Conservation (phyloP, 2,888 invertebrate species). For the Lepidocyrtoides sp. region DNA sequence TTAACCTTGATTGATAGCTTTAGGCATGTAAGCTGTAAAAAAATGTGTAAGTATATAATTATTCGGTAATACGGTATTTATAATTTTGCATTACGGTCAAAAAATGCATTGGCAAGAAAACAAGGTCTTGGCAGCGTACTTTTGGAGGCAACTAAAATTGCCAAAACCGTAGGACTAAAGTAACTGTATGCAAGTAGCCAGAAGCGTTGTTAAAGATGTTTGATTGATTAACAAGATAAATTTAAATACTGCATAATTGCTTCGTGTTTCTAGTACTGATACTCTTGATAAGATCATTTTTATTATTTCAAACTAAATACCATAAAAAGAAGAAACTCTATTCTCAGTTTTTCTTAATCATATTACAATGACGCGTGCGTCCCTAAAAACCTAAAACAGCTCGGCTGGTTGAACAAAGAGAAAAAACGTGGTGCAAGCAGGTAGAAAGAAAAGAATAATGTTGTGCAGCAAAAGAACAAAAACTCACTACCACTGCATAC, state of each 20-base stretch:
- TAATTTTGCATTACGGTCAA: neutral
- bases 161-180: neutral
- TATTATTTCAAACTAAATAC: neutral
- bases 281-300: neutral
- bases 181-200: neutral
- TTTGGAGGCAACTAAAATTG: neutral
- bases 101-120: neutral
- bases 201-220: neutral
- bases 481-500: neutral
- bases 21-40: too few species aligned
- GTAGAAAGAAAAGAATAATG: neutral
- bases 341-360: neutral
- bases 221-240: slow-evolving; percentile 8
- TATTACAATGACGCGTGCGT: slow-evolving; percentile 1
- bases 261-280: neutral
- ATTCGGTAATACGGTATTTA: neutral
- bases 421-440: slow-evolving; percentile 1
- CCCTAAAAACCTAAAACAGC: neutral
- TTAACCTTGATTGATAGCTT: neutral
- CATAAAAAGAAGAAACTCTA: too few species aligned
- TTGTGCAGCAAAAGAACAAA: neutral
- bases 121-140: neutral
- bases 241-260: slow-evolving; percentile 10
- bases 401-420: slow-evolving; percentile 27
- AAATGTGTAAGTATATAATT: neutral